Base-by-base conservation (phyloP, 2,113 vertebrate species). In the Etheostoma spectabile region DNA sequence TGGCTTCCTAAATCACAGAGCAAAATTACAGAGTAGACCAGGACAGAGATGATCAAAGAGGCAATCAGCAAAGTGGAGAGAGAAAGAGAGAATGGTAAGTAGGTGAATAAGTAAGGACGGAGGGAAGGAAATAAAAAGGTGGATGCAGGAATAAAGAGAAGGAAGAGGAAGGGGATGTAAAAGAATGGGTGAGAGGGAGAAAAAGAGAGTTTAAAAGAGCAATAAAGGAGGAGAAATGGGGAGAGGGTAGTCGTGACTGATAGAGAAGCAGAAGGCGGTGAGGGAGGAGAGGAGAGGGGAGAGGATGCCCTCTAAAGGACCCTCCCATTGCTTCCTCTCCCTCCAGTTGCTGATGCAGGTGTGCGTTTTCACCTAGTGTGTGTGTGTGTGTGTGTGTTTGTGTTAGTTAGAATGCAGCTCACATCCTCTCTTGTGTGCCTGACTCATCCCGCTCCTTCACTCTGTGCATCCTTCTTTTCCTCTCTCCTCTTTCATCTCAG, bases 351-450 rank as follows among this genome's bases (percentile, higher is more conserved):
- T 84, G 82, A 76, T 88, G 89, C 80, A 88, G 83, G 87, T 89
- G 80, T 79, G 80, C 84, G 77, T 83, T 78, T 78, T 59, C 73
- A 79, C 74, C 80, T 82, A 27, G 5, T 38, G 2, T 52, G 45
- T 69, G 57, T 84, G 68, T 76, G 56, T 63, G 64, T 62, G 35
- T 27, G 80, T 67, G 73, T 55, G 46, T 65, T 45, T 64, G 51
- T 60, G 59, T 61, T 68, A 14, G 51, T 91, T 87, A 88, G 52
- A 76, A 87, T 83, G 89, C 87, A 71, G 86, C 90, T 87, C 93
- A 89, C 92, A 94, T 90, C 86, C 42, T 27, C 79, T 90, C 92
- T 87, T 77, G 72, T 86, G 88, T 51, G 18, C 64, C 89, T 91
- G 89, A 91, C 89, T 94, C 90, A 90, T 88, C 77, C 84, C 48